Percentiles rank a stretch among this genome's conserved stretches.
phyloP scores from a whole-genome alignment of 1,140 invertebrate genomes.

The Eueides isabella region DNA sequence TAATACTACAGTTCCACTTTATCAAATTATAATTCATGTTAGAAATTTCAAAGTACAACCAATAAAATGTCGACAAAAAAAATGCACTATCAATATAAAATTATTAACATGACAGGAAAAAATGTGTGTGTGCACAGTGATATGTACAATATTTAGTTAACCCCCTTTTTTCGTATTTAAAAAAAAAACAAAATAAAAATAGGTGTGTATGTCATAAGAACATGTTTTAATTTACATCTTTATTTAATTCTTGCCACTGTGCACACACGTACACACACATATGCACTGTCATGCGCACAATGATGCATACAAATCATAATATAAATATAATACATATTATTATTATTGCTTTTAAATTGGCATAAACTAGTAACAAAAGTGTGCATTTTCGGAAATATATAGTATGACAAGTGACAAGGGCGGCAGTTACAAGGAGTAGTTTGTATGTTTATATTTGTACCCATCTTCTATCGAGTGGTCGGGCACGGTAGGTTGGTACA shows the following conservation, averaged over 20 bases:
- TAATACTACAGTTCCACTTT: slow-evolving; percentile 7
- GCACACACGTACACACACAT: slow-evolving; percentile 1
- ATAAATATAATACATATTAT: neutral
- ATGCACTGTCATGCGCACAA: slow-evolving; percentile 1
- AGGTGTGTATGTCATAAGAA: neutral
- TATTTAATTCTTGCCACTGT: neutral
- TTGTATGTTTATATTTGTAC: neutral
- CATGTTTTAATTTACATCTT: neutral
- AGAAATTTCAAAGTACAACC: slow-evolving; percentile 1
- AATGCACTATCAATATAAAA: neutral
- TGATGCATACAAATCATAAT: neutral
- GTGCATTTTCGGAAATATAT: neutral
- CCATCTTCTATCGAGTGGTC: neutral
- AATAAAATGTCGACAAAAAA: neutral
- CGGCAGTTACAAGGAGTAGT: neutral
- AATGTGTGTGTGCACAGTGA: neutral
- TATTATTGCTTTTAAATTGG: slow-evolving; percentile 4
- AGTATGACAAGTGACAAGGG: neutral
- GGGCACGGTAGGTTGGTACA: no score
- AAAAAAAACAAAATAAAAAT: neutral
- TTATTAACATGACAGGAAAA: neutral
- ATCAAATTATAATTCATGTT: neutral
- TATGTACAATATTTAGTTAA: neutral
- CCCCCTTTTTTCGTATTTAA: neutral
- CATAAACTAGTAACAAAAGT: neutral